A percentile compares a stretch with the other conserved stretches of the same genome.
Evolutionary conservation across 2,113 vertebrate species (phyloP).

Genomic region (Oxyura jamaicensis): DNA sequence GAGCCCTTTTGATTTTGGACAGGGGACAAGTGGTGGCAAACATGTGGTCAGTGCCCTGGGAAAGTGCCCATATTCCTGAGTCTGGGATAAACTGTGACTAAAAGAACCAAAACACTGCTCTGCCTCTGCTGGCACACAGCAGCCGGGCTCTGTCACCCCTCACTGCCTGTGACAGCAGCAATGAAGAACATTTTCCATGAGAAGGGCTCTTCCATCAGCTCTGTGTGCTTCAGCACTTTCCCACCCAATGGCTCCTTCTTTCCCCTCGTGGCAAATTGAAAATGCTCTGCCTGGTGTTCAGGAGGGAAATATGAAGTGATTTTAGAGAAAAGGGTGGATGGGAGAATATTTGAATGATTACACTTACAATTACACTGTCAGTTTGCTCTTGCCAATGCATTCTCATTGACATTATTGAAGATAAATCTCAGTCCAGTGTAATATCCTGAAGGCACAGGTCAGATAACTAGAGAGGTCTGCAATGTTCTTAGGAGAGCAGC

Average conservation of each 20-base stretch:
- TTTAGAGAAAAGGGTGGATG: accelerated
- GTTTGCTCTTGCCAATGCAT: neutral
- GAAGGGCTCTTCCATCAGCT: neutral
- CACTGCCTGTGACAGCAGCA: neutral
- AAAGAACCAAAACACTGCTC: neutral
- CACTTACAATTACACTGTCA: neutral
- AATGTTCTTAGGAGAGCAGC: neutral
- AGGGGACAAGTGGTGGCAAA: neutral
- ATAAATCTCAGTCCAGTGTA: neutral
- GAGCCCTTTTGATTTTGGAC: neutral
- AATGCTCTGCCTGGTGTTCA: neutral
- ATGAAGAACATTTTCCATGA: neutral
- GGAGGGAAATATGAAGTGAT: neutral
- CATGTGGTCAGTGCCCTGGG: neutral
- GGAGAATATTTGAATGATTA: neutral
- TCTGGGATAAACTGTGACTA: neutral
- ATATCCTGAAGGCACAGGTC: neutral
- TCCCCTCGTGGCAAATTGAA: neutral
- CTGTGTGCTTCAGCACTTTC: neutral
- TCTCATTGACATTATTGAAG: neutral
- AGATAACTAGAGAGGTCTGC: neutral
- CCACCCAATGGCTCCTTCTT: neutral
- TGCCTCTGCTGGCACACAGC: neutral
- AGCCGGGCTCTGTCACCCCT: neutral
- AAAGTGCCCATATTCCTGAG: neutral